phyloP scores from a whole-genome alignment of 2,888 invertebrate species.

The Charanyca ferruginea region DNA sequence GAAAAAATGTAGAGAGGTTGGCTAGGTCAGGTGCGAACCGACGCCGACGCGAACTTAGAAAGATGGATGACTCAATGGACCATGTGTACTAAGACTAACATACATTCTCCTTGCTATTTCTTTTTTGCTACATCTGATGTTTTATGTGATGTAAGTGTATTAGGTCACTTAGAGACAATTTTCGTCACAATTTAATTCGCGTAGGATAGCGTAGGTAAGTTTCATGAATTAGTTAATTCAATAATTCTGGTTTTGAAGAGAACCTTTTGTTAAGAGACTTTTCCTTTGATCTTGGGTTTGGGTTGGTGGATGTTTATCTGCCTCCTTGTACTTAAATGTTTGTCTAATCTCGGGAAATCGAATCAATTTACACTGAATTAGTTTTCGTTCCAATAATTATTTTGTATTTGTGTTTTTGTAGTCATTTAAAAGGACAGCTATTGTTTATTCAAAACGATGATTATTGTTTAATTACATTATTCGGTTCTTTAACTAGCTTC shows the following conservation, averaged over 20 bases:
- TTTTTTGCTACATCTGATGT: constrained; percentile 28
- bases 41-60: constrained; percentile 13
- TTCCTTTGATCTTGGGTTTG: constrained; percentile 39
- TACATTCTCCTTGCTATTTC: constrained; percentile 13
- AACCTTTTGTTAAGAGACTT: constrained; percentile 17
- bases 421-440: constrained; percentile 8
- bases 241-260: constrained; percentile 24
- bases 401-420: constrained; percentile 15
- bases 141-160: constrained; percentile 49
- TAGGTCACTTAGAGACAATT: constrained; percentile 28
- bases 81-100: constrained; percentile 35
- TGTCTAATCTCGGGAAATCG: constrained; percentile 21
- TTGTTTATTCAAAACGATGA: constrained; percentile 14
- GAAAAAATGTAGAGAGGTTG: constrained; percentile 43
- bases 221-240: constrained; percentile 36
- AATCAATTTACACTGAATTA: constrained; percentile 46
- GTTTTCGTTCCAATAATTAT: constrained; percentile 41
- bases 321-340: constrained; percentile 26
- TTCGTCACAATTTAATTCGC: background rate
- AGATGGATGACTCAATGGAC: constrained; percentile 51
- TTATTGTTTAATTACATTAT: constrained; percentile 19
- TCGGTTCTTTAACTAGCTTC: constrained; percentile 1
- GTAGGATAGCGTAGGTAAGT: background rate
- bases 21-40: constrained; percentile 46
- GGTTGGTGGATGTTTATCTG: constrained; percentile 31